Conservation (phyloP, 2,113 vertebrate species). For the Vireo altiloquus region DNA sequence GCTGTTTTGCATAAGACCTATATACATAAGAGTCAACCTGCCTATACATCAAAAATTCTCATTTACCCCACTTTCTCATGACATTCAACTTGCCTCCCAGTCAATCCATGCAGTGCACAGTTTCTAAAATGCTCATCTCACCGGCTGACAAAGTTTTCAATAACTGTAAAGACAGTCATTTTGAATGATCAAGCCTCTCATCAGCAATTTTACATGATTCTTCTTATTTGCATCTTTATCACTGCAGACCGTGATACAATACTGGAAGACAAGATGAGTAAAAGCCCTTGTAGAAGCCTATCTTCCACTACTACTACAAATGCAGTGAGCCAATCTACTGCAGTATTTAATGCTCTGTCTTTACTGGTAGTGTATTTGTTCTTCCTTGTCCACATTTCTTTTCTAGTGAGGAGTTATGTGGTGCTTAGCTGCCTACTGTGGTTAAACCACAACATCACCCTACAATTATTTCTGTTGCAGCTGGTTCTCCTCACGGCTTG, state of each 20-base stretch:
- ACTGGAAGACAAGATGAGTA: neutral
- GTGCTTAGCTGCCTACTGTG: neutral
- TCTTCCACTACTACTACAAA: neutral
- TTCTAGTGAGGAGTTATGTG: neutral
- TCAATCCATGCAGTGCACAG: neutral
- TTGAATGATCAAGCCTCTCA: neutral
- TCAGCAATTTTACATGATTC: neutral
- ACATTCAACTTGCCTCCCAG: neutral
- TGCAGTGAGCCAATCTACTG: neutral
- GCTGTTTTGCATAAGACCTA: neutral
- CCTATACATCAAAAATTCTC: neutral
- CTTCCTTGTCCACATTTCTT: neutral
- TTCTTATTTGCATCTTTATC: neutral
- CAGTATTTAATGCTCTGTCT: neutral
- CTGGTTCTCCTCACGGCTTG: neutral
- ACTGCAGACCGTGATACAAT: neutral
- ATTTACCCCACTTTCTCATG: neutral
- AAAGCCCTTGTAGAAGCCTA: neutral
- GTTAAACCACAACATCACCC: neutral
- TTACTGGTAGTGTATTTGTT: neutral
- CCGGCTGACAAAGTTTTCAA: neutral
- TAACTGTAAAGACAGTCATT: neutral
- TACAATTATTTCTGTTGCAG: neutral
- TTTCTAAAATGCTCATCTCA: neutral
- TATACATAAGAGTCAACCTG: neutral